Evolutionary conservation across 2,888 invertebrate genomes (phyloP).

Genomic region (Pyrrhia umbra): DNA sequence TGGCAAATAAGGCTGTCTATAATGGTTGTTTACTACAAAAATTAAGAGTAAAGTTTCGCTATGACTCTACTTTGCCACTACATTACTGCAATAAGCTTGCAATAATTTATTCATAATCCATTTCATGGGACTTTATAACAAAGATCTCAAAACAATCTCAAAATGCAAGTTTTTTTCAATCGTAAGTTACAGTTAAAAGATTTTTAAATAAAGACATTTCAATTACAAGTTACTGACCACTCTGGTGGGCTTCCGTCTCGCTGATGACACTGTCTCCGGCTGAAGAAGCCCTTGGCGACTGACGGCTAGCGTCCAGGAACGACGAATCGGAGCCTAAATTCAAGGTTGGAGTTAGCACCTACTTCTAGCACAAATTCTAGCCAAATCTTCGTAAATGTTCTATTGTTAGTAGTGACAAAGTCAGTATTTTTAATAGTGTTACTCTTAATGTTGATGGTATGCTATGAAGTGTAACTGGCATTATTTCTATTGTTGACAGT

Average conservation of each 20-base stretch:
- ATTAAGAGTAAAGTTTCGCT: constrained; percentile 89
- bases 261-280: constrained; percentile 86
- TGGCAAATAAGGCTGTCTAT: constrained; percentile 83
- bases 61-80: constrained; percentile 90
- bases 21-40: constrained; percentile 77
- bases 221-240: constrained; percentile 80
- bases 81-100: constrained; percentile 81
- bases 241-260: constrained; percentile 88
- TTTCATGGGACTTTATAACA: constrained; percentile 40
- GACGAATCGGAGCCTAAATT: constrained; percentile 86
- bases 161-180: constrained; percentile 34
- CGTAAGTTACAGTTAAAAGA: constrained; percentile 9
- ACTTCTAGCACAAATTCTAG: constrained; percentile 62
- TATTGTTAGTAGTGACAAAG: constrained; percentile 33
- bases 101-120: constrained; percentile 63
- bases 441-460: constrained; percentile 6
- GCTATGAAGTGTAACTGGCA: constrained; percentile 37
- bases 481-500: constrained; percentile 13
- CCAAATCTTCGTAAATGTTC: constrained; percentile 10
- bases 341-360: constrained; percentile 69
- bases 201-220: constrained; percentile 8
- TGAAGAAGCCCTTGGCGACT: constrained; percentile 86
- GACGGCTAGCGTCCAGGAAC: constrained; percentile 86
- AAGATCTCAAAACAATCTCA: constrained; percentile 18
- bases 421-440: constrained; percentile 12